Evolutionary conservation across 1,140 invertebrate genomes (phyloP), one percentile per base, ranked within the genome.

Genomic region (Leptopilina clavipes): DNA sequence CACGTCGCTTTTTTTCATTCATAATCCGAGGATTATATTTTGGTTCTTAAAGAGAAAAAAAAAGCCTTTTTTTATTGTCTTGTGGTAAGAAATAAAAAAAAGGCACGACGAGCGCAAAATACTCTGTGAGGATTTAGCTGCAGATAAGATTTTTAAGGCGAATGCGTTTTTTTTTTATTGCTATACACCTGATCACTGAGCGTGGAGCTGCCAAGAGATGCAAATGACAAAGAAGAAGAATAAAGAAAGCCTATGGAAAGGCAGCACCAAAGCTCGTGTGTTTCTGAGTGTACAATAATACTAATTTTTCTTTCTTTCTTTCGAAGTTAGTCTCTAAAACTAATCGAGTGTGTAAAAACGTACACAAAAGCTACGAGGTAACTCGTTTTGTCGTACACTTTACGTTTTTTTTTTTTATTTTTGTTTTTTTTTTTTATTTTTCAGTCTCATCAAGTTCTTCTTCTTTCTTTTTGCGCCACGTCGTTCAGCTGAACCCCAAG

Each of bases 361-460:
- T 87, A 88, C 84, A 89, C 85, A 88, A 86, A 88, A 86, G 87
- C 87, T 87, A 88, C 86, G 83, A 88, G 84, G 77, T 87, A 87
- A 85, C 86, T 89, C 85, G 85, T 84, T 85, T 89, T 88, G 85
- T 89, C 87, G 86, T 86, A 88, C 86, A 84, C 82, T 87, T 89
- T 87, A 89, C 86, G 37, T 40, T 40, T 40, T 7, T 40, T 40
- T 40, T 7, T 40, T 40, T 40, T 7, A 3, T 40, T 40, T 40
- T 40, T 40, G 3, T 40, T 40, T 40, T 40, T 40, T 40, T 40
- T 5, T 31, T 31, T 31, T 31, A 83, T 85, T 84, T 44, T 84
- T 90, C 89, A 90, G 89, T 90, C 89, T 90, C 89, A 89, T 90
- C 78, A 83, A 86, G 83, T 84, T 83, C 80, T 84, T 86, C 72